Evolutionary conservation across 2,888 invertebrate genomes (phyloP), one percentile per base, ranked within the genome.

Genomic region (Melinaea marsaeus): DNA sequence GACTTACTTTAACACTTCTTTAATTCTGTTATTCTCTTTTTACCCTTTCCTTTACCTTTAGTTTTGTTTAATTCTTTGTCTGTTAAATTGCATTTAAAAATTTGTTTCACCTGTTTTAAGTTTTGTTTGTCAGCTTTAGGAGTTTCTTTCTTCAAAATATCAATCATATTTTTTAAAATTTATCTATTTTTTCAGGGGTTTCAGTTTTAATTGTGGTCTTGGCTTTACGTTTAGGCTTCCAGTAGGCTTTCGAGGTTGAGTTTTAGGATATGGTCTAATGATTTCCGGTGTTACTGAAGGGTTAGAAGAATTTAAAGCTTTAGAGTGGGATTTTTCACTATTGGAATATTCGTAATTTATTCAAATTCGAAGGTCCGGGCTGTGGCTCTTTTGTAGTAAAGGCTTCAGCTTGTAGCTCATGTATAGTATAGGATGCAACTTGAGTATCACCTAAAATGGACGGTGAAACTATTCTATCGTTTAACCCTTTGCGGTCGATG

Each of bases 91-190:
- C 61, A 58, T 66, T 66, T 63, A 45, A 66, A 66, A 63, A 62
- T 67, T 67, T 67, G 67, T 66, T 67, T 65, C 9, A 67, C 61
- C 65, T 67, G 69, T 67, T 65, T 69, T 65, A 65, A 67, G 45
- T 59, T 67, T 62, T 47, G 58, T 69, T 65, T 63, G n/a, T 68
- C 59, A 35, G 35, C 6, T 48, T 65, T 65, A 32, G 62, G 61
- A 55, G 66, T 60, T 57, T 69, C 64, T 54, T 67, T 69, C 37
- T 66, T 67, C 2, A 35, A 35, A 6, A 35, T 35, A 6, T 35
- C 35, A 4, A 35, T 35, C 35, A 35, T 35, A 6, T 35, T 35
- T 35, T 35, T 6, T 35, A 35, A 35, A 4, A 35, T 1, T 6
- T 5, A 35, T 63, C 57, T 66, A 60, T 64, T 64, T 67, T 61